Evolutionary conservation across 2,797 vertebrate species (phyloP).

Genomic region (Coranthus polyacanthus): DNA sequence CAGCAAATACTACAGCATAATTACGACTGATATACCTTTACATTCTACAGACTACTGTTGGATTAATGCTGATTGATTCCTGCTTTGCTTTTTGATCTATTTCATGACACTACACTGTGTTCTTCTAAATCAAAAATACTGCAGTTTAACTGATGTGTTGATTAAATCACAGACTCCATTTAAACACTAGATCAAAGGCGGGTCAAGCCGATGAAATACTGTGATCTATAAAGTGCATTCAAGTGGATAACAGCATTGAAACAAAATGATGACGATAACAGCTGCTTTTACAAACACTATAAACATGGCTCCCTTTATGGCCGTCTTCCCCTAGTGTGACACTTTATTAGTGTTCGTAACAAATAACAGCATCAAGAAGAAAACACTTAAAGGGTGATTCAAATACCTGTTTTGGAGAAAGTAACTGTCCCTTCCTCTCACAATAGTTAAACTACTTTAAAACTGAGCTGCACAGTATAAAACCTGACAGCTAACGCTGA

Average conservation of each 20-base stretch:
- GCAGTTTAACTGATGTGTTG: neutral
- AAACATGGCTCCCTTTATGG: constrained; percentile 51
- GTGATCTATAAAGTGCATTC: constrained; percentile 81
- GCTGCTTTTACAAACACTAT: constrained; percentile 30
- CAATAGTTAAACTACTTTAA: constrained; percentile 11
- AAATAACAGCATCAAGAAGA: constrained; percentile 46
- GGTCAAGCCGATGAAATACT: constrained; percentile 54
- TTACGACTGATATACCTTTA: constrained; percentile 14
- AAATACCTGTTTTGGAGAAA: constrained; percentile 43
- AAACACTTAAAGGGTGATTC: constrained; percentile 69
- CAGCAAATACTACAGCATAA: constrained; percentile 34
- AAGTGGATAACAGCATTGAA: constrained; percentile 57
- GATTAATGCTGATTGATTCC: constrained; percentile 36
- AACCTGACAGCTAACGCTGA: constrained; percentile 28
- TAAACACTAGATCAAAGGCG: constrained; percentile 27
- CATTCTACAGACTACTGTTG: constrained; percentile 25
- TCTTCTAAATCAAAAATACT: constrained; percentile 14
- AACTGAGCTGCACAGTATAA: constrained; percentile 30
- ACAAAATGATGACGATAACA: constrained; percentile 30
- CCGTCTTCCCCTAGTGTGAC: constrained; percentile 29
- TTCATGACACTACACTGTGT: neutral
- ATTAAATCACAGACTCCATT: constrained; percentile 18
- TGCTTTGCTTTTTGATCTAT: constrained; percentile 15
- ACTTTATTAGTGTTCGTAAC: constrained; percentile 34
- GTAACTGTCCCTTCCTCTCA: constrained; percentile 5